Evolutionary conservation across 2,113 vertebrate species (phyloP), one percentile per base, ranked within the genome.

Genomic region (Zosterops japonicus): DNA sequence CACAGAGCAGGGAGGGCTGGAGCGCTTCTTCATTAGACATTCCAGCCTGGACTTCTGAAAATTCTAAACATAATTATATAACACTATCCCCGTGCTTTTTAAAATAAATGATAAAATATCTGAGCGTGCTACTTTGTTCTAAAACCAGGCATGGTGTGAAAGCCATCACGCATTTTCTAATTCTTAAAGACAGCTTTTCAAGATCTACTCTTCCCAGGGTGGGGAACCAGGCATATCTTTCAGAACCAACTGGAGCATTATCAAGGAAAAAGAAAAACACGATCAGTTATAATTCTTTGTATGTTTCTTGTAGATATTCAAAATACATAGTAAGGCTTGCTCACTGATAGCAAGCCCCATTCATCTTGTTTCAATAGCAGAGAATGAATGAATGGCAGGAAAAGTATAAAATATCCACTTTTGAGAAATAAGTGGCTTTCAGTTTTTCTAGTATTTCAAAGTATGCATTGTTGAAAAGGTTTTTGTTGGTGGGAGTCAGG

Each of bases 241-340:
- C 65, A 92, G 76, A 86, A 93, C 76, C 90, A 96, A 82, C 50
- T 46, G 33, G 50, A 89, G 65, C 13, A 49, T 57, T 86, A 87
- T 74, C 72, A 75, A 88, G 72, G 65, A 79, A 10, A 80, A 44
- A 90, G 47, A 35, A 90, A 93, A 96, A 56, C 46, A 11, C 4
- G 50, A 90, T 77, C 77, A 67, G 47, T 44, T 77, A 6, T 39
- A 35, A 56, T 86, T 94, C 80, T 87, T 82, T 76, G 28, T 85
- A 69, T 85, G 72, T 82, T 96, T 93, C 84, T 83, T 70, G 80
- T 77, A 95, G 91, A 94, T 95, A 94, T 24, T 94, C 85, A 81
- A 60, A 94, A 77, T 31, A 61, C 91, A 64, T 57, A 92, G 93
- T 75, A 60, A 92, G 78, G 60, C 95, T 87, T 88, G 87, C 27